A percentile compares a stretch with the other conserved stretches of the same genome.
These are phyloP conservation scores for Pteropus rufus DNA, from an alignment of 2,797 vertebrate genomes.

Conservation along the genomic window DNA sequence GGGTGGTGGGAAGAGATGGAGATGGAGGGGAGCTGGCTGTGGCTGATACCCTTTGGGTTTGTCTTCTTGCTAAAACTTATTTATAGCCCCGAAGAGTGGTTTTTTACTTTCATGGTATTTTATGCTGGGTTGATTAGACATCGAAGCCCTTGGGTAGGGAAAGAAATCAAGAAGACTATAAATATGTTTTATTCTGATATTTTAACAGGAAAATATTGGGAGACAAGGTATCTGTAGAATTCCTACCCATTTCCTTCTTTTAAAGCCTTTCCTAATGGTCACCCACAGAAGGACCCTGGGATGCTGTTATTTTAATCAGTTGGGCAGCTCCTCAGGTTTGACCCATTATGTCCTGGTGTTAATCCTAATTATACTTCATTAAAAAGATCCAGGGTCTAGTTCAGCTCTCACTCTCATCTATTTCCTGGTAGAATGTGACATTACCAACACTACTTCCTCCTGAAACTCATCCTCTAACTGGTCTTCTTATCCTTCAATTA, in stretches of 20 bases:
- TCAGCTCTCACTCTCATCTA: background rate
- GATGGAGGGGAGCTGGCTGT: background rate
- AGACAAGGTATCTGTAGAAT: background rate
- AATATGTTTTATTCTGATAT: background rate
- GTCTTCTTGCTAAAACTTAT: conserved; percentile 10
- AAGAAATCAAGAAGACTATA: background rate
- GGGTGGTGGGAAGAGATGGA: background rate
- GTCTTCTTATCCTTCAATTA: background rate
- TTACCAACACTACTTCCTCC: background rate
- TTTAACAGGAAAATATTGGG: background rate
- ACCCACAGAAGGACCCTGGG: background rate
- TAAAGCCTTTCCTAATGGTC: background rate
- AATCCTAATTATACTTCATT: background rate
- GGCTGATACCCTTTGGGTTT: background rate
- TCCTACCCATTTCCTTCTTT: background rate
- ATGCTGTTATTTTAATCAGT: background rate
- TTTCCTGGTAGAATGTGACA: background rate
- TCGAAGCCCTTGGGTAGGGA: background rate
- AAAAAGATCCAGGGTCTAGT: background rate
- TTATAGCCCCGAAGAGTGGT: background rate
- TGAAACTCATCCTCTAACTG: background rate
- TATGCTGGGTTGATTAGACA: conserved; percentile 27
- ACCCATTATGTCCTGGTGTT: background rate
- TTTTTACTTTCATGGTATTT: conserved; percentile 47
- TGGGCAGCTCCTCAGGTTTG: background rate